phyloP scores from a whole-genome alignment of 2,888 invertebrate species.

The Coelinius sp. region DNA sequence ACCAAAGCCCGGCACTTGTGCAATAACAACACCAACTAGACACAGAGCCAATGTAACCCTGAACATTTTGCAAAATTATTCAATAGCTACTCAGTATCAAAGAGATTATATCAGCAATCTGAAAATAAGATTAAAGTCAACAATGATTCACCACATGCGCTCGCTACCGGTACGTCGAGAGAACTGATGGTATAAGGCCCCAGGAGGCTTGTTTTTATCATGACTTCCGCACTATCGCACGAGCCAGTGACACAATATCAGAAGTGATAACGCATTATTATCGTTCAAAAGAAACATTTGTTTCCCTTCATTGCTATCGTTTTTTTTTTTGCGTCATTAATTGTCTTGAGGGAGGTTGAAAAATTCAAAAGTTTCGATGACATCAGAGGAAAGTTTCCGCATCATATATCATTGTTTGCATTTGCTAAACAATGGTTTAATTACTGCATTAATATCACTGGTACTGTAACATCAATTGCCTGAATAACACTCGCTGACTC shows the following conservation, averaged over 20 bases:
- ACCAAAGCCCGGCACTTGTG: constrained; percentile 77
- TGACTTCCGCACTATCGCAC: background rate
- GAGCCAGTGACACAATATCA: background rate
- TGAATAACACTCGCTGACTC: no score
- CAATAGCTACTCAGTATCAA: background rate
- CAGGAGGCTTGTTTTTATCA: background rate
- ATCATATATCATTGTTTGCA: no score
- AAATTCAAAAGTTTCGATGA: no score
- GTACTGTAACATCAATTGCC: no score
- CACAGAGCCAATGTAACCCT: constrained; percentile 31
- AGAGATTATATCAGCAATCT: background rate
- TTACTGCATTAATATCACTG: no score
- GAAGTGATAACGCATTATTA: background rate
- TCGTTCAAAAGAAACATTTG: background rate
- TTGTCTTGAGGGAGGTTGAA: no score
- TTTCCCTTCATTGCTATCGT: no score
- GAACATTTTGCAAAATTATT: constrained; percentile 18
- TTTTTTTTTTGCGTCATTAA: no score
- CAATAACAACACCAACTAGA: constrained; percentile 42
- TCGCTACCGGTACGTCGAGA: background rate
- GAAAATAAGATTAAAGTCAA: background rate
- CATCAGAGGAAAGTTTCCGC: no score
- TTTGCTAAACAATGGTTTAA: no score
- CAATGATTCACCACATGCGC: background rate
- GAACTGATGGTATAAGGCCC: background rate